These are phyloP conservation scores for Nilaparvata lugens DNA, from an alignment of 1,140 invertebrate genomes.

Conservation along the genomic window DNA sequence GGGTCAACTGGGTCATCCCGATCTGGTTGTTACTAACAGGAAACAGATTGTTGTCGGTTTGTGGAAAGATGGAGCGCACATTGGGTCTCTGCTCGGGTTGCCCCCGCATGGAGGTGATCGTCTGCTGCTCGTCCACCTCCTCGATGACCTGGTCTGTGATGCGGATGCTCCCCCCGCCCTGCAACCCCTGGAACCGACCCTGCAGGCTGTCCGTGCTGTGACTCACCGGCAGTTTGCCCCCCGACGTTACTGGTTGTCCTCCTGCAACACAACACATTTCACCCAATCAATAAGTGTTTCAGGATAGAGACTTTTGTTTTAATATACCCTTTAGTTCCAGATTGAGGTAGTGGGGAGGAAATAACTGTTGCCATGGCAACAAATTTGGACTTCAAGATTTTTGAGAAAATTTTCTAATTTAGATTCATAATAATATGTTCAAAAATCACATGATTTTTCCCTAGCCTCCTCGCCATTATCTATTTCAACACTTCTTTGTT, in stretches of 20 bases:
- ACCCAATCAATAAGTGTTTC: not conserved
- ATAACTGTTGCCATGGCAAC: too few species aligned
- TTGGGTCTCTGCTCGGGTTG: slow-evolving; percentile 40
- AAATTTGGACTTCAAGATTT: too few species aligned
- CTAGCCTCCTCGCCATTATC: too few species aligned
- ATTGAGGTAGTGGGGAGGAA: too few species aligned
- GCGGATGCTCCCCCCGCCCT: slow-evolving; percentile 43
- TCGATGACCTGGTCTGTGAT: slow-evolving; percentile 69
- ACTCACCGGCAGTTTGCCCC: slow-evolving; percentile 16
- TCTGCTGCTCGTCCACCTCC: slow-evolving; percentile 71
- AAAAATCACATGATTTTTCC: too few species aligned
- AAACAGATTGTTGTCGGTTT: not conserved
- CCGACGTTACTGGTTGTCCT: not conserved
- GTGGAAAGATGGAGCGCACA: slow-evolving; percentile 37
- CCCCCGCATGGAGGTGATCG: slow-evolving; percentile 56
- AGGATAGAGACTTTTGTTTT: too few species aligned
- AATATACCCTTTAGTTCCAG: too few species aligned
- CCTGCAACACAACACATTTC: slow-evolving; percentile 1
- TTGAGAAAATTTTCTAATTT: too few species aligned
- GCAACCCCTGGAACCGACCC: slow-evolving; percentile 26
- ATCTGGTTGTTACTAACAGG: not conserved
- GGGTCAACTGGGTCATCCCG: not conserved
- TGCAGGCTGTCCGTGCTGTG: slow-evolving; percentile 20
- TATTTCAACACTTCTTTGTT: too few species aligned
- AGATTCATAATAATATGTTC: too few species aligned